These are phyloP conservation scores for Maconellicoccus hirsutus DNA, from an alignment of 1,140 invertebrate genomes.

Conservation along the genomic window DNA sequence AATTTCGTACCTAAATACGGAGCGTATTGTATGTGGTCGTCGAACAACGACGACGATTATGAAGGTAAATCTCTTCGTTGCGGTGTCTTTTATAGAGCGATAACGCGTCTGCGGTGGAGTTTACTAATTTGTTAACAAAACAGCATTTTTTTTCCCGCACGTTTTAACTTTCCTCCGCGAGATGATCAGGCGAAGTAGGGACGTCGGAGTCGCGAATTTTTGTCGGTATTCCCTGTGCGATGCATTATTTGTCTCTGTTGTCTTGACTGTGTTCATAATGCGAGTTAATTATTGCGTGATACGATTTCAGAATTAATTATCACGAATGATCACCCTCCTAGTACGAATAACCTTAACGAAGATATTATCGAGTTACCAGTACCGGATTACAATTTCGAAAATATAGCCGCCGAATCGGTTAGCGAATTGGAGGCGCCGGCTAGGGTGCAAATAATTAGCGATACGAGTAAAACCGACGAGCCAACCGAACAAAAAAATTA, in stretches of 20 bases:
- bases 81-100: not conserved
- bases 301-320: not conserved
- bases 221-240: not conserved
- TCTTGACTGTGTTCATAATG: no score
- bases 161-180: no score
- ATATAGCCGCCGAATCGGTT: not conserved
- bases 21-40: conserved; percentile 12
- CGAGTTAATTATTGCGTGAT: not conserved
- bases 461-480: not conserved
- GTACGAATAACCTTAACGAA: not conserved
- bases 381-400: conserved; percentile 6
- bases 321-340: not conserved
- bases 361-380: not conserved
- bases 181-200: not conserved
- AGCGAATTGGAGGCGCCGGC: not conserved
- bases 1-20: not conserved
- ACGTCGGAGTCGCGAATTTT: not conserved
- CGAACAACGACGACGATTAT: not conserved
- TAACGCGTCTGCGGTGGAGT: conserved; percentile 12
- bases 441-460: not conserved
- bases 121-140: conserved; percentile 1
- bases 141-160: not conserved
- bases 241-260: no score
- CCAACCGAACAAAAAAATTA: conserved; percentile 21
- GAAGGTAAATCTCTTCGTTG: not conserved